Base-by-base conservation (phyloP, 2,888 invertebrate genomes). In the Furcula furcula region DNA sequence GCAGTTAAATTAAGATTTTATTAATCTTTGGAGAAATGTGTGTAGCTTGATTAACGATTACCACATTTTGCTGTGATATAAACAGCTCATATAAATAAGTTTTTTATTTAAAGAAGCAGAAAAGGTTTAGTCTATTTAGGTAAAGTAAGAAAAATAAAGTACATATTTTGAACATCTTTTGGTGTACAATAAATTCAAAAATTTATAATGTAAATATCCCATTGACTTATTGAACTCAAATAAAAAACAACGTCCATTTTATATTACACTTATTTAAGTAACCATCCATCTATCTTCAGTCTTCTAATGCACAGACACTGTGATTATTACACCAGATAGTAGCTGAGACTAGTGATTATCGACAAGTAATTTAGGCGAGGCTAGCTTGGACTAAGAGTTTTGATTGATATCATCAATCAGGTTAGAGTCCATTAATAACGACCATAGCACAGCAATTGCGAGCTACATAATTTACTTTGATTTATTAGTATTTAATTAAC, bases 1-100 rank as follows among this genome's bases (percentile, higher is more conserved):
- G 10, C 23, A 9, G 36, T 36, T n/a, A 56, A 51, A 56, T 47
- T 45, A 47, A 47, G 54, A 50, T 50, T 56, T 50, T 53, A 53
- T 55, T 53, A 46, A 40, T 45, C 54, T 51, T 46, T 34, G 34
- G 58, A 56, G 51, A 23, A 38, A 34, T 36, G 21, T 30, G 27
- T 22, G 36, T 22, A 39, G 12, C 37, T 46, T 44, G 35, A 52
- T 16, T 6, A 16, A 16, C 4, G 16, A 16, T 4, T 6, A 4
- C 16, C 4, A 4, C 3, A 6, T 4, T 6, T 4, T 6, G 6
- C 16, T 4, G 7, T 20, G 5, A 20, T 20, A n/a, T 20, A 16
- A 4, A 21, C 21, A 21, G n/a, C 5, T 21, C n/a, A 21, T 4
- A 21, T 6, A n/a, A n/a, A n/a, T n/a, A n/a, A n/a, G n/a, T n/a